phyloP scores from a whole-genome alignment of 2,888 invertebrate species.

The Pristionchus entomophagus region DNA sequence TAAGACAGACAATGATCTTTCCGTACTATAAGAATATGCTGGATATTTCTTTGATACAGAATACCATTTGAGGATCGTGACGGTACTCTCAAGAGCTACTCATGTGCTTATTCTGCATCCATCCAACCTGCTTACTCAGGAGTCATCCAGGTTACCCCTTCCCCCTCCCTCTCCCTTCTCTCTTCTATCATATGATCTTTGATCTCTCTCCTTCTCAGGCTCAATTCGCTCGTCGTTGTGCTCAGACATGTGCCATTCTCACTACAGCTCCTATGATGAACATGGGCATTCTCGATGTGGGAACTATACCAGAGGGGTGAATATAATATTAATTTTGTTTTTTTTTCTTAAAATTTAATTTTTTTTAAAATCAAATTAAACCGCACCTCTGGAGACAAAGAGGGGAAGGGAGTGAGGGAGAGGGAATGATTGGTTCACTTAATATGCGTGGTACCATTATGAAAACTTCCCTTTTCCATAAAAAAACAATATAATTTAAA shows the following conservation, averaged over 20 bases:
- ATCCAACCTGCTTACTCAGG: slow-evolving; percentile 76
- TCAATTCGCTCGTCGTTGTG: slow-evolving; percentile 74
- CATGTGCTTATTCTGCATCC: slow-evolving; percentile 74
- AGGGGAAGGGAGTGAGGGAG: too few species aligned
- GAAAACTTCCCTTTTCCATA: too few species aligned
- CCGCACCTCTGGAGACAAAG: too few species aligned
- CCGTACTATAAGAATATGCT: too few species aligned
- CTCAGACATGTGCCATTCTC: slow-evolving; percentile 74
- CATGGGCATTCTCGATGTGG: slow-evolving; percentile 71
- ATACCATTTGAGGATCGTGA: slow-evolving; percentile 57
- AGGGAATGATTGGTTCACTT: too few species aligned
- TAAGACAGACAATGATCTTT: too few species aligned
- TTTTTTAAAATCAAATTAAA: too few species aligned
- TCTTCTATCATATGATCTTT: background rate
- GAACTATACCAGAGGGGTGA: slow-evolving; percentile 67
- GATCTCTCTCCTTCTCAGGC: slow-evolving; percentile 55
- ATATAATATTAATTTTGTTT: too few species aligned
- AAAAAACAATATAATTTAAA: too few species aligned
- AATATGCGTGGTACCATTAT: too few species aligned
- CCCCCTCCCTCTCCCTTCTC: background rate
- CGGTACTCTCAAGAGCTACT: slow-evolving; percentile 75
- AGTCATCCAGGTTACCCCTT: slow-evolving; percentile 71
- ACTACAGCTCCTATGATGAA: slow-evolving; percentile 75
- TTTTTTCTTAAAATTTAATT: background rate
- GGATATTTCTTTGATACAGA: background rate